phyloP scores from a whole-genome alignment of 2,113 vertebrate species.

The Tetrao urogallus region DNA sequence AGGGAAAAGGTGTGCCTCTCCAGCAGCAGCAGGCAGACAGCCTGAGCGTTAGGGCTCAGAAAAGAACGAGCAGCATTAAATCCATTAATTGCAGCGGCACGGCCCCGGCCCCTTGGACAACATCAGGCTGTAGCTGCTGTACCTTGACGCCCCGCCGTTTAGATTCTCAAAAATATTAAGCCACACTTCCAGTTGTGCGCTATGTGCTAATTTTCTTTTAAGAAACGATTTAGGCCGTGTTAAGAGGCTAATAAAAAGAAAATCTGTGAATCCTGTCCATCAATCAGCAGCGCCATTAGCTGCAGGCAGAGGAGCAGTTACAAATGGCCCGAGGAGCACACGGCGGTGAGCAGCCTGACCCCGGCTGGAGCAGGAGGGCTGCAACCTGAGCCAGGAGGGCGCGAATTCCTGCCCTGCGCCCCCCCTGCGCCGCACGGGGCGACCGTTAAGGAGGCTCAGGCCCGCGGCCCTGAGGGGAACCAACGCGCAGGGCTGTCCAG shows the following conservation, averaged over 20 bases:
- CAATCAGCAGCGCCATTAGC: background rate
- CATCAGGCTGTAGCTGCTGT: accelerated
- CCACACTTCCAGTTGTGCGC: background rate
- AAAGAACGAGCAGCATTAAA: accelerated
- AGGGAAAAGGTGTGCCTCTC: accelerated
- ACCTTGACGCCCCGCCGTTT: accelerated
- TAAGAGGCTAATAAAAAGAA: background rate
- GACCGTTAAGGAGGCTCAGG: background rate
- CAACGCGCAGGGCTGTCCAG: no score
- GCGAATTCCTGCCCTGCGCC: conserved; percentile 58
- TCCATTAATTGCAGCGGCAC: accelerated
- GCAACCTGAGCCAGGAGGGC: conserved; percentile 80
- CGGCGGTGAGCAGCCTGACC: conserved; percentile 76
- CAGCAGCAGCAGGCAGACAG: accelerated
- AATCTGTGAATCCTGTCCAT: background rate
- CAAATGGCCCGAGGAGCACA: conserved; percentile 75
- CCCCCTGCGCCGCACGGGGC: no score
- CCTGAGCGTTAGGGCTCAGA: accelerated
- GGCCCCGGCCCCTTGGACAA: no score
- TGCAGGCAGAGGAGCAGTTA: conserved; percentile 26
- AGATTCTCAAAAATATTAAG: background rate
- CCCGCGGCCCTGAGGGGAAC: background rate
- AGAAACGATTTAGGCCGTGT: background rate
- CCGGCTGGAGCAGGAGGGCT: conserved; percentile 71
- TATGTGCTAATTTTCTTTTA: background rate